Base-by-base conservation (phyloP, 2,797 vertebrate genomes). In the Poecilia wingei region DNA sequence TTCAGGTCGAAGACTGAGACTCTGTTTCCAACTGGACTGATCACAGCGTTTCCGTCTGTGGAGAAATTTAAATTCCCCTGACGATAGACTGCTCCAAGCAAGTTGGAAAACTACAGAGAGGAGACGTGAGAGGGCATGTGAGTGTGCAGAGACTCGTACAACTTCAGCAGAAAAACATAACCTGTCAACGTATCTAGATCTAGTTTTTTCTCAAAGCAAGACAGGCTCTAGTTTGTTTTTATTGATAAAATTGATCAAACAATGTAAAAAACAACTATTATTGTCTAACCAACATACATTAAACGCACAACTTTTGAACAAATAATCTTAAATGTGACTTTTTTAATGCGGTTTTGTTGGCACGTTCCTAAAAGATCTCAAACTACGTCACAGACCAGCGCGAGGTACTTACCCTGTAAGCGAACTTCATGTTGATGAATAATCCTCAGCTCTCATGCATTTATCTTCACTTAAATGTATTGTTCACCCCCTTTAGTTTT, bases 11-110 rank as follows among this genome's bases (percentile, higher is more conserved):
- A 99, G 31, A 98, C 61, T 0, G 98, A 97, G 83, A 99, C 75
- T 77, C 98, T 95, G 88, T 99, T 99, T 69, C 98, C 98, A 3
- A 99, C 97, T 0, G 98, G 98, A 86, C 98, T 99, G 91, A 99
- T 88, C 12, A 99, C 95, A 0, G 96, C 92, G 91, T 97, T 97
- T 0, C 98, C 98, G 89, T 99, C 97, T 18, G 92, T 95, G 0
- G 97, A 97, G 91, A 98, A 99, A 87, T 71, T 96, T 78, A 99
- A 80, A 80, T 99, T 98, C 2, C 98, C 98, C 47, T 96, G 95
- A 0, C 97, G 97, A 90, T 98, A 99, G 9, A 99, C 98, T 0
- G 98, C 97, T 49, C 98, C 98, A 72, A 98, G 90, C 84, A 99
- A 93, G 78, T 98, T 98, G 4, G 97, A 98, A 91, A 99, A 99